Base-by-base conservation (phyloP, 1,140 invertebrate species). In the Phymorhynchus buccinoides region DNA sequence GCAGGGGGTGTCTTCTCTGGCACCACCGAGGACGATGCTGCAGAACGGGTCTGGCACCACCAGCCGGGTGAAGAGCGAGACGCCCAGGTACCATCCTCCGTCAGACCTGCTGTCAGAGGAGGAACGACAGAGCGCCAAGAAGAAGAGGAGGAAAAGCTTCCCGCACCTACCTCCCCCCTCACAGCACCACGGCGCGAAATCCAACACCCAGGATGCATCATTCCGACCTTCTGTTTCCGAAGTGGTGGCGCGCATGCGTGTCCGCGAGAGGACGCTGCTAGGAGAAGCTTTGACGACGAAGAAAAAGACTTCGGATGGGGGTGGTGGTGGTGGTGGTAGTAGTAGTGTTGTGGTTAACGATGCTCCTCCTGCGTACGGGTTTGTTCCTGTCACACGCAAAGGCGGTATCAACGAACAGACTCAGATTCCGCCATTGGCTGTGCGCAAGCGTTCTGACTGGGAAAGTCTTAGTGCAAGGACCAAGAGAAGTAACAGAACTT, bases 191-290 rank as follows among this genome's bases (percentile, higher is more conserved):
- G 62, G 16, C 2, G 16, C 39, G 18, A 42, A 71, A 35, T 27
- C 9, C 3, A 35, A 4, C n/a, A 71, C 77, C 12, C 3, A 39
- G 66, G 39, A 80, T n/a, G 44, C 52, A 12, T 75, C 80, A 12
- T 75, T 68, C 42, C 41, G 52, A 9, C 32, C 44, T 30, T 85
- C 84, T 35, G 32, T 85, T 18, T 37, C 80, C 3, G 42, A 81
- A 39, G 73, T 80, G 32, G 84, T 85, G 4, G 66, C 79, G 6
- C 84, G 84, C 0, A 85, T 85, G 84, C 66, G 68, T 12, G 78
- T 73, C 9, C 30, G 84, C 39, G 84, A 85, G 44, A 83, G 78
- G 80, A 85, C 84, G 22, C 32, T 85, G 16, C 22, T 85, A 30
- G 81, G 81, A 27, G 39, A 68, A 3, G 81, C 37, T 16, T n/a